Conservation (phyloP, 2,888 invertebrate species). For the Pocota personata region DNA sequence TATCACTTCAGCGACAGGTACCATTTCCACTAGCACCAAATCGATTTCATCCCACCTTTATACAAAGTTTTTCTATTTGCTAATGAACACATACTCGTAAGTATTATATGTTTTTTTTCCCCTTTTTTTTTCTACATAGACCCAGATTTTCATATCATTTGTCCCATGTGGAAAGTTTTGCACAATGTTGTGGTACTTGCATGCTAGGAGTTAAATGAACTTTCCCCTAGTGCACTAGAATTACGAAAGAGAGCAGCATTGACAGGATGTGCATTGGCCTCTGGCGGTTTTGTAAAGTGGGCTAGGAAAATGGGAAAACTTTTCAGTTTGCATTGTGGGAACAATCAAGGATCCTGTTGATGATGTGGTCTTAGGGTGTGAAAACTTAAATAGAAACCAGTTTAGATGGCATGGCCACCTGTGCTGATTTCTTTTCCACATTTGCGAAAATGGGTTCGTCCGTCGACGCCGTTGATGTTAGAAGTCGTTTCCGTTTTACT, state of each 20-base stretch:
- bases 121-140: neutral
- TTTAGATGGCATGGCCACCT: slow-evolving; percentile 20
- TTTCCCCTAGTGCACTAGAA: slow-evolving; percentile 30
- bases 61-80: neutral
- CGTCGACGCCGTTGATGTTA: neutral
- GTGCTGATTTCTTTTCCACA: neutral
- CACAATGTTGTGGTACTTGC: slow-evolving; percentile 8
- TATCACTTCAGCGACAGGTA: no score
- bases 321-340: slow-evolving; percentile 52
- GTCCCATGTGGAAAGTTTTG: slow-evolving; percentile 11
- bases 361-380: slow-evolving; percentile 54
- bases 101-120: neutral
- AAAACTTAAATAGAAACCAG: slow-evolving; percentile 40
- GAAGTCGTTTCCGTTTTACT: slow-evolving; percentile 9
- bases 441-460: neutral
- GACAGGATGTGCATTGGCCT: slow-evolving; percentile 57
- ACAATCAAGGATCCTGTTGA: slow-evolving; percentile 57
- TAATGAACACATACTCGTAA: slow-evolving; percentile 13
- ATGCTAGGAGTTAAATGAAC: slow-evolving; percentile 38
- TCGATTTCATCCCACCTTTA: neutral
- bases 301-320: slow-evolving; percentile 59
- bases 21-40: neutral
- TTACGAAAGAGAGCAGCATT: slow-evolving; percentile 32
- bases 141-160: slow-evolving; percentile 25
- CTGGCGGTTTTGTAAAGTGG: slow-evolving; percentile 39